Conservation (phyloP, 2,888 invertebrate genomes). For the Harpalus rubripes region DNA sequence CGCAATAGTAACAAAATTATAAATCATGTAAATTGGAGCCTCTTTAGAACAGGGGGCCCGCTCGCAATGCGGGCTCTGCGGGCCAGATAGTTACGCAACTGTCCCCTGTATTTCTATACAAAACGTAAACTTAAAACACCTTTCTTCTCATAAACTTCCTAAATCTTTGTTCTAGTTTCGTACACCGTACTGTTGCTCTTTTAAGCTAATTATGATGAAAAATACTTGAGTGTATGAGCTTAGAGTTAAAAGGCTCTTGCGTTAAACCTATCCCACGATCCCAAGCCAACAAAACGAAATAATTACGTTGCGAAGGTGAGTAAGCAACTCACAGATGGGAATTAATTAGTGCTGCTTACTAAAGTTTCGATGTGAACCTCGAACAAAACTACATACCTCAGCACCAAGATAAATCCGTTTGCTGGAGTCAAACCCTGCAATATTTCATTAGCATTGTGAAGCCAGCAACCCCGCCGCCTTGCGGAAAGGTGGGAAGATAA, state of each 20-base stretch:
- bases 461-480: not conserved
- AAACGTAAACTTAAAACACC: not conserved
- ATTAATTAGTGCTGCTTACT: conserved; percentile 53
- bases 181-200: not conserved
- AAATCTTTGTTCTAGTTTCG: conserved; percentile 23
- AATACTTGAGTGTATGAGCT: conserved; percentile 15
- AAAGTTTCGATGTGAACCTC: conserved; percentile 34
- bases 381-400: conserved; percentile 59
- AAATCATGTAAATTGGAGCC: no score
- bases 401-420: conserved; percentile 45
- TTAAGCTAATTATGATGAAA: conserved; percentile 39
- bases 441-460: conserved; percentile 59
- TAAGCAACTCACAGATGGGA: conserved; percentile 47
- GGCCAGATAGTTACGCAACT: no score
- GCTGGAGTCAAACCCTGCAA: conserved; percentile 37
- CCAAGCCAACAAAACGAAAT: conserved; percentile 27
- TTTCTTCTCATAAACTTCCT: not conserved
- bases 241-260: conserved; percentile 13
- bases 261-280: not conserved
- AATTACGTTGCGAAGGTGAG: conserved; percentile 41
- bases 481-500: conserved; percentile 55
- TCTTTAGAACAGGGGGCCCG: no score
- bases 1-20: no score
- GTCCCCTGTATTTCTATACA: no score
- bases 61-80: no score